Base-by-base conservation (phyloP, 2,888 invertebrate species). In the Rambutsinella grinnellia region DNA sequence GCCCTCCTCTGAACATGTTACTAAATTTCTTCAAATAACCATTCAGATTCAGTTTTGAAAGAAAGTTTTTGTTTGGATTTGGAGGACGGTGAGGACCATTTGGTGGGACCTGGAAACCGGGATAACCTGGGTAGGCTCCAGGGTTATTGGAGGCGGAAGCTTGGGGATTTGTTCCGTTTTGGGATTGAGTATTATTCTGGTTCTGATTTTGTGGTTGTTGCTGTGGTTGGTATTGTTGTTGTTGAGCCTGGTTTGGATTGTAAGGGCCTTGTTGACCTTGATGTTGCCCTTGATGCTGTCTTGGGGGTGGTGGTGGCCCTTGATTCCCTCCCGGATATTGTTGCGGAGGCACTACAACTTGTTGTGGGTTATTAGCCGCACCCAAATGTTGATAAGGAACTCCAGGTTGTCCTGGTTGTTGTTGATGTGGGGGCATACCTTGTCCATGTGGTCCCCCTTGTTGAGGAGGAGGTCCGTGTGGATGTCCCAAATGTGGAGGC, bases 11-110 rank as follows among this genome's bases (percentile, higher is more conserved):
- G 56, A 82, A 82, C 80, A 82, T 81, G 67, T 78, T 82, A 21
- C 80, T 80, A 65, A 82, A 79, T 46, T 78, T 75, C 53, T 81
- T 80, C 27, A 82, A 36, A 23, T 82, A 81, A 21, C 75, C 69
- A 44, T 82, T 81, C n/a, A 81, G 54, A 47, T 74, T 78, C n/a
- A 78, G 44, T 53, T 75, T 70, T 8, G 79, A 76, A 3, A 79
- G 49, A 24, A 79, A 65, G 21, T 71, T 78, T 70, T 78, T 79
- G 28, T 76, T 76, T 62, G 69, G 74, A 21, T 54, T 36, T 36
- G 60, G 76, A 3, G 28, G 61, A 0, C 56, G 56, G 44, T 77
- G 56, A 49, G 70, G 71, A n/a, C 65, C 63, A 28, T 27, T 36
- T 3, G 61, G 63, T 3, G 44, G n/a, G 58, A 5, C 66, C 66